phyloP scores from a whole-genome alignment of 92 coral and sea anemone species.

The Epizoanthus ramosus region DNA sequence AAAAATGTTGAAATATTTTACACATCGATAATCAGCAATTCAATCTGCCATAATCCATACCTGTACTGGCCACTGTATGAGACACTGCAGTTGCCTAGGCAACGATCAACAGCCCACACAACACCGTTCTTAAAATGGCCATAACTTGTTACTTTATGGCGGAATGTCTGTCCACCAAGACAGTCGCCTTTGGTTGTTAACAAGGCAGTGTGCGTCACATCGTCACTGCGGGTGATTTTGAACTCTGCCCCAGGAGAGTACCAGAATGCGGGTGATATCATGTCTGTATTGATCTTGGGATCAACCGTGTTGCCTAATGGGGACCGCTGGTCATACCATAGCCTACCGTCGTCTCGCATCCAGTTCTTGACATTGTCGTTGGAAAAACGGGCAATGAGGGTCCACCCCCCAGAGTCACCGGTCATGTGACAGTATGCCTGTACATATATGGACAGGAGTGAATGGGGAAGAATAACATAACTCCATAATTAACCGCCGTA shows the following conservation, averaged over 20 bases:
- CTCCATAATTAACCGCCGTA: too few species aligned
- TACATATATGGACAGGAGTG: too few species aligned
- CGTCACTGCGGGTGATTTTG: conserved; percentile 67
- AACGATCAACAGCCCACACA: conserved; percentile 45
- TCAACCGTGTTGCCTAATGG: conserved; percentile 45
- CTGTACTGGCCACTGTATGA: conserved; percentile 53
- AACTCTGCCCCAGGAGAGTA: conserved; percentile 43
- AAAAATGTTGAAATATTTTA: too few species aligned
- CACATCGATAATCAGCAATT: too few species aligned
- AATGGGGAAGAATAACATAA: too few species aligned
- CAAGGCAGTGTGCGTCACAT: conserved; percentile 49
- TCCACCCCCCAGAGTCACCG: conserved; percentile 48
- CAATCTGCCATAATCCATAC: background rate
- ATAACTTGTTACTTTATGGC: conserved; percentile 61
- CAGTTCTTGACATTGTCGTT: conserved; percentile 48
- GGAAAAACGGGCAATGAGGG: conserved; percentile 70
- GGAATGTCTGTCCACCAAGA: conserved; percentile 48
- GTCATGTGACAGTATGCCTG: conserved; percentile 45
- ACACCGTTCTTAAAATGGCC: conserved; percentile 54
- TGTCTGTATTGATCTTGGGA: conserved; percentile 56
- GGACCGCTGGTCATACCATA: conserved; percentile 63
- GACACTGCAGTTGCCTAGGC: conserved; percentile 61
- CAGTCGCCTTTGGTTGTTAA: conserved; percentile 53
- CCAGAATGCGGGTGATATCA: conserved; percentile 75
- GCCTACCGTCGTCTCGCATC: conserved; percentile 55